phyloP scores from a whole-genome alignment of 2,797 vertebrate species.

The Microhierax caerulescens region DNA sequence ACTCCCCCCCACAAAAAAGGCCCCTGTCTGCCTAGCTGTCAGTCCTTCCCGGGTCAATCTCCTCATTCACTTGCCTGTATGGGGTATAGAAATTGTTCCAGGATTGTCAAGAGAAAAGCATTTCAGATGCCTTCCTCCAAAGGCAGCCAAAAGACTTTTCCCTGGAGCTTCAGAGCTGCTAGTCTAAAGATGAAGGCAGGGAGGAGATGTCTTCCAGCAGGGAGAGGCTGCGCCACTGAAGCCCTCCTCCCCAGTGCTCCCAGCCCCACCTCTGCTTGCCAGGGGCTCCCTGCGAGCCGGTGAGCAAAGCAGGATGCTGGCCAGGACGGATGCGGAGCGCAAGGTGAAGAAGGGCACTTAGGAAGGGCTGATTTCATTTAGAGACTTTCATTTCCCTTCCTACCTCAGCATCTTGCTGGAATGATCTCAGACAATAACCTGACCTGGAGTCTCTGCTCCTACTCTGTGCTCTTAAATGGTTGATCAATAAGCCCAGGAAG shows the following conservation, averaged over 20 bases:
- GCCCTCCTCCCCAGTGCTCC: background rate
- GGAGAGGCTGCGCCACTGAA: background rate
- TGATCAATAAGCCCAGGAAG: constrained; percentile 1
- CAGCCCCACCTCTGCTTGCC: background rate
- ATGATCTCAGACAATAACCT: background rate
- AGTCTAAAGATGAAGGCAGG: background rate
- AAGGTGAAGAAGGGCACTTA: background rate
- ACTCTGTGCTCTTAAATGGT: background rate
- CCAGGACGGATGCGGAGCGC: background rate
- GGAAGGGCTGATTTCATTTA: background rate
- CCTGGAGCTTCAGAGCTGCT: background rate
- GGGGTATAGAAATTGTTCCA: background rate
- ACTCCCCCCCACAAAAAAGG: background rate
- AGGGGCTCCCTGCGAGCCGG: background rate
- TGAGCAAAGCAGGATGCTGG: background rate
- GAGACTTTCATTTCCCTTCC: background rate
- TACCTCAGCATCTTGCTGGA: background rate
- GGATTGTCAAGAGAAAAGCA: background rate
- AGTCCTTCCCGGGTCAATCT: background rate
- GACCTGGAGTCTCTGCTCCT: background rate
- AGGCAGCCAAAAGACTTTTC: background rate
- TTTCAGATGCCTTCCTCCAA: background rate
- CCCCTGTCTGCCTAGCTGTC: background rate
- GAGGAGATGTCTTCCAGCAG: background rate
- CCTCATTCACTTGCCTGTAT: background rate